A percentile compares a stretch with the other conserved stretches of the same genome.
Evolutionary conservation across 2,888 invertebrate genomes (phyloP).

Genomic region (Ceraclea dissimilis): DNA sequence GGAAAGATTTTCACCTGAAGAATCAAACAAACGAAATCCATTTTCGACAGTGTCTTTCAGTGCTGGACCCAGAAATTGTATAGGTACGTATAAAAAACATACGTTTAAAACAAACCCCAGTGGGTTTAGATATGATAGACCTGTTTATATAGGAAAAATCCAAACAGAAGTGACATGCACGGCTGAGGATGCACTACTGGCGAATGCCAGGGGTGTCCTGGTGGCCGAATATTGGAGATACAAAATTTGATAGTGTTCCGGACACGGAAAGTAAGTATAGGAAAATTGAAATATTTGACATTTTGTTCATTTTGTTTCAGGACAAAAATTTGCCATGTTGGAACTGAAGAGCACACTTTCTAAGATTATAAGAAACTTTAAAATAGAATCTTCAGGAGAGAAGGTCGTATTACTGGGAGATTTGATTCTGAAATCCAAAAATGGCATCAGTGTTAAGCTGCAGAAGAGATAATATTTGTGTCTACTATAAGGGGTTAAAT

Average conservation of each 20-base stretch:
- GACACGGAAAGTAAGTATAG: too few species aligned
- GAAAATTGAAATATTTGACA: too few species aligned
- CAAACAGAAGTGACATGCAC: too few species aligned
- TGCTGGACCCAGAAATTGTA: conserved; percentile 24
- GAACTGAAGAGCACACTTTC: conserved; percentile 25
- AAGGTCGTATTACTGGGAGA: conserved; percentile 16
- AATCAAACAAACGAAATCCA: conserved; percentile 16
- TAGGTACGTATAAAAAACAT: conserved; percentile 13
- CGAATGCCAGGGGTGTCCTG: too few species aligned
- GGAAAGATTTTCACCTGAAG: conserved; percentile 21
- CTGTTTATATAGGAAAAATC: too few species aligned
- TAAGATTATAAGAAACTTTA: conserved; percentile 22
- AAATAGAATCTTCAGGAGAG: conserved; percentile 15
- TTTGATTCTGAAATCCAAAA: conserved; percentile 7
- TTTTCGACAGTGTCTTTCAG: conserved; percentile 20
- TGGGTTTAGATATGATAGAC: too few species aligned
- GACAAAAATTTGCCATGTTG: conserved; percentile 27
- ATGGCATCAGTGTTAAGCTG: background rate
- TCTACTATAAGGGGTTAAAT: too few species aligned
- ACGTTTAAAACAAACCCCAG: too few species aligned
- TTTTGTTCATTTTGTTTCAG: conserved; percentile 16
- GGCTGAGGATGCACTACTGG: too few species aligned
- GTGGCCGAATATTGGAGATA: too few species aligned
- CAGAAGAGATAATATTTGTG: background rate
- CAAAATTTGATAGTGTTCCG: too few species aligned